phyloP scores from a whole-genome alignment of 2,888 invertebrate genomes.

The Anodontia alba region DNA sequence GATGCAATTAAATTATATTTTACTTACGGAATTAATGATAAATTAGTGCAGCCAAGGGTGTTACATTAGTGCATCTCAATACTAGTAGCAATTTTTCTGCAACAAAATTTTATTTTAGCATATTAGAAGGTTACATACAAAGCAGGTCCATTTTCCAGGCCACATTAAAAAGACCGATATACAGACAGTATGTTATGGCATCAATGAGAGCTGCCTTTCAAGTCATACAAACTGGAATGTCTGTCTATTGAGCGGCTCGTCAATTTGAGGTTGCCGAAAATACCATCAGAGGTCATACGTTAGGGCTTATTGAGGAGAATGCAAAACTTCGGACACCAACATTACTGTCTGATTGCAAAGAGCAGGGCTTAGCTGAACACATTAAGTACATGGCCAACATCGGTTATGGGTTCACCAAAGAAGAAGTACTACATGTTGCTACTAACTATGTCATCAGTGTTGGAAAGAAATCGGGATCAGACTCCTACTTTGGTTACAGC shows the following conservation, averaged over 20 bases:
- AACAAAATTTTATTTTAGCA: background rate
- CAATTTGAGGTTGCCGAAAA: background rate
- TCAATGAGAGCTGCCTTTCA: too few relatives aligned
- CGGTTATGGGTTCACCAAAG: background rate
- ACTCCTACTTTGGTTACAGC: background rate
- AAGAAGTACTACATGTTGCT: background rate
- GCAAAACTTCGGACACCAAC: too few relatives aligned
- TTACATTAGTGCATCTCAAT: background rate
- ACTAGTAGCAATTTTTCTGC: background rate
- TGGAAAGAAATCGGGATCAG: background rate
- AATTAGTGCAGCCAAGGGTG: too few relatives aligned
- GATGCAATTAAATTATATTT: background rate
- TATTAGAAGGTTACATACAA: background rate
- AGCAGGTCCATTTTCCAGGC: background rate
- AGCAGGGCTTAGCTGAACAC: too few relatives aligned
- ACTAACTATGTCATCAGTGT: background rate
- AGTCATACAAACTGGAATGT: background rate
- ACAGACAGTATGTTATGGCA: too few relatives aligned
- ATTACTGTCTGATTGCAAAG: background rate
- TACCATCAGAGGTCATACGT: background rate
- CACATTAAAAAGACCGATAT: too few relatives aligned
- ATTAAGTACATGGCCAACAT: constrained; percentile 6
- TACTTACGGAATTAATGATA: background rate
- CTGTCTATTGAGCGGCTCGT: background rate
- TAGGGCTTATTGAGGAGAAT: too few relatives aligned